Conservation (phyloP, 2,888 invertebrate genomes). For the Phengaris alcon region DNA sequence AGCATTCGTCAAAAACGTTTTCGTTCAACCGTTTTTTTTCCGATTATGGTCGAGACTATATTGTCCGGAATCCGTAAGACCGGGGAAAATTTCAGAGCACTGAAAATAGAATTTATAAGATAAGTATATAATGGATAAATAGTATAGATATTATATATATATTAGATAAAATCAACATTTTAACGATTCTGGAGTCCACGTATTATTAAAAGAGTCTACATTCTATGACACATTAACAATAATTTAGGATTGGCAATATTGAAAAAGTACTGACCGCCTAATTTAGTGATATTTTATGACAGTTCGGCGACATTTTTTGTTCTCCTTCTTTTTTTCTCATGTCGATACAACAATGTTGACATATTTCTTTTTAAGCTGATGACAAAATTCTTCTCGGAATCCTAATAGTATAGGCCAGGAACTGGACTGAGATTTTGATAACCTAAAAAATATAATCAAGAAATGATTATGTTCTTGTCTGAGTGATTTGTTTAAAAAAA, state of each 20-base stretch:
- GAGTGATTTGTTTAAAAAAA: no score
- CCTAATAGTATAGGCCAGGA: slow-evolving; percentile 40
- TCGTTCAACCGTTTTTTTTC: no score
- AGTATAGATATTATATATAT: background rate
- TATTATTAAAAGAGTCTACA: background rate
- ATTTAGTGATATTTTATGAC: background rate
- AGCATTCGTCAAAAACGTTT: no score
- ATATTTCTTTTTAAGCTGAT: slow-evolving; percentile 55
- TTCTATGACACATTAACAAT: background rate
- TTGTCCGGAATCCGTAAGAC: no score
- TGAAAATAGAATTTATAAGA: background rate
- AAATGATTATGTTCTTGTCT: no score
- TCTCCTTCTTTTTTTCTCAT: background rate
- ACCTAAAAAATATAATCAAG: background rate
- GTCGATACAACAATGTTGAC: slow-evolving; percentile 49
- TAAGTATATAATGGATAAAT: no score
- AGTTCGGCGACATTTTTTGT: background rate
- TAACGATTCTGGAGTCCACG: background rate
- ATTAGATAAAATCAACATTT: background rate
- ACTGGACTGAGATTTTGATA: background rate
- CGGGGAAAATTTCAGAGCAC: no score
- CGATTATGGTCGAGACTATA: no score
- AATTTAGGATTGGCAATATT: background rate
- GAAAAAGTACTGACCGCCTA: background rate
- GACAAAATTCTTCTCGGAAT: slow-evolving; percentile 70